phyloP scores from a whole-genome alignment of 92 coral and sea anemone genomes.

The Paramuricea clavata region DNA sequence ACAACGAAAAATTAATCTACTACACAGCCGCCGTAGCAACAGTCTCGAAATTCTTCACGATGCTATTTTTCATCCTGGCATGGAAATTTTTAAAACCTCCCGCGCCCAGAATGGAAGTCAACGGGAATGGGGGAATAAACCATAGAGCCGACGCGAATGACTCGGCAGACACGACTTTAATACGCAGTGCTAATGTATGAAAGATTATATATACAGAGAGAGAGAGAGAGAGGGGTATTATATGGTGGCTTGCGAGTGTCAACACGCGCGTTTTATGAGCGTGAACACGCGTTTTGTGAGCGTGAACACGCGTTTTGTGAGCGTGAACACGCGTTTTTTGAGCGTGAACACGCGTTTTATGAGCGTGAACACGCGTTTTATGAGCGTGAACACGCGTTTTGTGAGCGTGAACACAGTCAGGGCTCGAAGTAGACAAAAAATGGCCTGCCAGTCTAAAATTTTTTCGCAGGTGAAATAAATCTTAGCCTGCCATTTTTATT shows the following conservation, averaged over 20 bases:
- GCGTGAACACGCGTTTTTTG: no score
- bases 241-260: neutral
- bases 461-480: no score
- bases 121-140: constrained; percentile 3
- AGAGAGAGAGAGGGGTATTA: neutral
- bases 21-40: constrained; percentile 34
- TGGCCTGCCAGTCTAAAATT: no score
- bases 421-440: no score
- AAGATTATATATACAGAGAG: neutral
- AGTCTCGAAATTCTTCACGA: constrained; percentile 30
- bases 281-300: neutral
- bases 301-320: neutral
- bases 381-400: no score
- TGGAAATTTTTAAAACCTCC: constrained; percentile 26
- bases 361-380: no score
- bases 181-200: neutral
- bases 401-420: no score
- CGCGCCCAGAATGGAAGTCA: neutral
- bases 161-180: constrained; percentile 14
- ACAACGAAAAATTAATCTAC: constrained; percentile 41
- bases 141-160: neutral
- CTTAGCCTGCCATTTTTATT: no score
- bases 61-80: constrained; percentile 20
- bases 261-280: neutral
- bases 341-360: no score